Evolutionary conservation across 1,140 invertebrate genomes (phyloP).

Genomic region (Pseudomyrmex sp.): DNA sequence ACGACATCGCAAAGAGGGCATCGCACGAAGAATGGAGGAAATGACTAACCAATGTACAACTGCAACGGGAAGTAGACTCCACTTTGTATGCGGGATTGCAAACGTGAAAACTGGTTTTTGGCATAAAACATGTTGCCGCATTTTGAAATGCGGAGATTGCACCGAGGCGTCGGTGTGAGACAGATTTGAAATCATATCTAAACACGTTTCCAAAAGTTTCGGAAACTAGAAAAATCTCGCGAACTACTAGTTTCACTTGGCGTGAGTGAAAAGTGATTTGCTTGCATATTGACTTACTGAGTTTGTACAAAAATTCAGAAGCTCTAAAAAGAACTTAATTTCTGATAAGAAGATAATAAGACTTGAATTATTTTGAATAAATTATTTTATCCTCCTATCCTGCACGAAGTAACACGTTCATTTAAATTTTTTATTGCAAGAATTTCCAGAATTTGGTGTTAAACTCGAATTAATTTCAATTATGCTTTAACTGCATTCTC

Average conservation of each 20-base stretch:
- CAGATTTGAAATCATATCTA: constrained; percentile 1
- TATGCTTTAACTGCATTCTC: background rate
- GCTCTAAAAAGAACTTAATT: background rate
- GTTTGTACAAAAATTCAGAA: background rate
- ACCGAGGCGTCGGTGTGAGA: constrained; percentile 29
- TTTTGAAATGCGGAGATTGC: constrained; percentile 25
- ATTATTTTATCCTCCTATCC: too few species aligned
- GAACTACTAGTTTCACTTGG: background rate
- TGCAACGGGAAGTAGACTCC: constrained; percentile 30
- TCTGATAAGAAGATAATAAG: background rate
- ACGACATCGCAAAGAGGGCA: constrained; percentile 12
- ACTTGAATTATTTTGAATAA: too few species aligned
- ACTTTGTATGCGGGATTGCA: constrained; percentile 21
- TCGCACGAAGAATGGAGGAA: constrained; percentile 48
- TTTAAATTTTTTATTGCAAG: too few species aligned
- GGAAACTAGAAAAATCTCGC: constrained; percentile 1
- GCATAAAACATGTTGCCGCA: constrained; percentile 24
- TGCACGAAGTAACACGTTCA: too few species aligned
- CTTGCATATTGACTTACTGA: background rate
- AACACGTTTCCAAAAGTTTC: background rate
- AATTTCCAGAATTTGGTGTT: too few species aligned
- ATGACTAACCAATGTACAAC: constrained; percentile 56
- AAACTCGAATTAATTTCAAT: background rate
- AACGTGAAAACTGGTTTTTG: constrained; percentile 59
- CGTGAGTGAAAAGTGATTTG: constrained; percentile 4